Evolutionary conservation across 2,888 invertebrate genomes (phyloP).

Genomic region (Monochamus alternatus): DNA sequence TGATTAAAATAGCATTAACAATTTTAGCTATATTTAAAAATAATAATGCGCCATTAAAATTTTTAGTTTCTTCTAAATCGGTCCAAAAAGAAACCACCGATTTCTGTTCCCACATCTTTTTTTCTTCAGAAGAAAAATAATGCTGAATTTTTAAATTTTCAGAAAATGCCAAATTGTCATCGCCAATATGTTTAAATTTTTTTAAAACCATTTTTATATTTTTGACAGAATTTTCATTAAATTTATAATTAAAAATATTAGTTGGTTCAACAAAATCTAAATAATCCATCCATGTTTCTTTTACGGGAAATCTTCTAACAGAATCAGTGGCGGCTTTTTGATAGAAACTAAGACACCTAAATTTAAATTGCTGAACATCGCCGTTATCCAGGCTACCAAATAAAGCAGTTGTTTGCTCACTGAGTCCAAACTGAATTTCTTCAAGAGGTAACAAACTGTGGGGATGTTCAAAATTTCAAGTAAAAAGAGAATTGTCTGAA

Average conservation of each 20-base stretch:
- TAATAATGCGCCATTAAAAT: too few species aligned
- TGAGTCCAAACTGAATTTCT: too few species aligned
- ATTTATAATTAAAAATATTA: constrained; percentile 21
- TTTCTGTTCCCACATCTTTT: constrained; percentile 20
- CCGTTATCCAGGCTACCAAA: too few species aligned
- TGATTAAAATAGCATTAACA: neutral
- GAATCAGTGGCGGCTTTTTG: constrained; percentile 29
- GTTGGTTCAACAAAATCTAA: constrained; percentile 20
- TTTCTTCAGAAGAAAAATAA: constrained; percentile 27
- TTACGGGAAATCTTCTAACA: constrained; percentile 27
- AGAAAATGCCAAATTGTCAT: constrained; percentile 25
- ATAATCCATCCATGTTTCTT: constrained; percentile 22
- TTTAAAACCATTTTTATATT: neutral
- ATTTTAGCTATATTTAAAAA: neutral
- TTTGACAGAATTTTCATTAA: too few species aligned
- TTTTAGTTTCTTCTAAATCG: too few species aligned
- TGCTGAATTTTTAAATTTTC: constrained; percentile 21
- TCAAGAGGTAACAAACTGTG: too few species aligned
- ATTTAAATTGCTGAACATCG: constrained; percentile 22
- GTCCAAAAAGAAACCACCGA: neutral
- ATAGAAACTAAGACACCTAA: constrained; percentile 28
- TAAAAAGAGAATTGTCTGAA: too few species aligned
- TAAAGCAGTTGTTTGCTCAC: too few species aligned
- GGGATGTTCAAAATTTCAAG: too few species aligned
- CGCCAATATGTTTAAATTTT: constrained; percentile 27